Conservation (phyloP, 2,113 vertebrate species). For the Aspiorhynchus laticeps region DNA sequence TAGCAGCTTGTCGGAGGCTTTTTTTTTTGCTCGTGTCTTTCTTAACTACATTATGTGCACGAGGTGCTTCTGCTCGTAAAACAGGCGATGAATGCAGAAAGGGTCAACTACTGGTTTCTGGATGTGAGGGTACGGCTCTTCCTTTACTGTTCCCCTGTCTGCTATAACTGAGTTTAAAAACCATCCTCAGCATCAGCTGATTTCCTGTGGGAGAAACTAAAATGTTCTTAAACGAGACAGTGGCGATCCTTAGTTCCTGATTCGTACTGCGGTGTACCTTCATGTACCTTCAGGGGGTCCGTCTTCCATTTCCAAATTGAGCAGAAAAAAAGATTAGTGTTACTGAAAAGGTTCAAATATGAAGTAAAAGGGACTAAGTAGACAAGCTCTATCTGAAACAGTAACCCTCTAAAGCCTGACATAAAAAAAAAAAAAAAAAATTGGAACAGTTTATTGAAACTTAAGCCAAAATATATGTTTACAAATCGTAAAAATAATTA, state of each 20-base stretch:
- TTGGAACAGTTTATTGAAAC: neutral
- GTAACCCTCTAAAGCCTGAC: neutral
- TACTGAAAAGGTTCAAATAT: neutral
- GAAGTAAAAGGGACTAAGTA: neutral
- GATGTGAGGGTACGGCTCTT: constrained; percentile 25
- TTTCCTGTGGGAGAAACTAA: constrained; percentile 66
- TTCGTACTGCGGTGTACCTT: neutral
- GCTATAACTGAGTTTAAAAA: constrained; percentile 38
- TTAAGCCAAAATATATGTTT: too few relatives aligned
- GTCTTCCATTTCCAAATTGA: neutral
- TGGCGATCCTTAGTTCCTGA: constrained; percentile 7
- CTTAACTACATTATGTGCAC: constrained; percentile 10
- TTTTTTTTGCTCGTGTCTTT: neutral
- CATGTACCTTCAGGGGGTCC: neutral
- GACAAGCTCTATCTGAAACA: neutral
- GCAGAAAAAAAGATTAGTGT: neutral
- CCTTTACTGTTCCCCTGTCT: constrained; percentile 35
- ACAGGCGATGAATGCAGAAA: constrained; percentile 25
- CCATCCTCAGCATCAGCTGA: constrained; percentile 61
- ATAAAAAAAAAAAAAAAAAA: neutral
- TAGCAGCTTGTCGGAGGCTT: neutral
- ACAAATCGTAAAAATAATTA: too few relatives aligned
- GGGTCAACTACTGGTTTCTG: constrained; percentile 20
- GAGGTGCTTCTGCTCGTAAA: neutral
- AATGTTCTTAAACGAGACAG: constrained; percentile 50